Evolutionary conservation across 2,113 vertebrate species (phyloP).

Genomic region (Podarcis raffonei): DNA sequence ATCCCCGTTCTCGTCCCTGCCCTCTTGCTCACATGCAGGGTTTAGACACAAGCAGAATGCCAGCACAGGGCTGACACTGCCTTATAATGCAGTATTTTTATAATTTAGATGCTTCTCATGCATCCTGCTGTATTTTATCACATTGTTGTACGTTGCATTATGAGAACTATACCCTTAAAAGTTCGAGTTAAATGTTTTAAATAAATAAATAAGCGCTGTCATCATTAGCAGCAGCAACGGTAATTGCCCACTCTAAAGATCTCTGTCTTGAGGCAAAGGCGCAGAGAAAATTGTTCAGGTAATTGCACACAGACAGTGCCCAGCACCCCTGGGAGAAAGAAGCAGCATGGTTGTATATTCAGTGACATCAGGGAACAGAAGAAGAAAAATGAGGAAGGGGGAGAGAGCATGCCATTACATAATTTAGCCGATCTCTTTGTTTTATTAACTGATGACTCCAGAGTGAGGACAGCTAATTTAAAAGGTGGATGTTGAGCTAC

Average conservation of each 20-base stretch:
- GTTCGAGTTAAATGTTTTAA: no score
- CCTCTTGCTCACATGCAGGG: no score
- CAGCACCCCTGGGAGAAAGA: background rate
- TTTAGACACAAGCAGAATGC: no score
- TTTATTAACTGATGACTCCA: slow-evolving; percentile 9
- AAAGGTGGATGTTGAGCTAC: background rate
- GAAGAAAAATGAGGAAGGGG: background rate
- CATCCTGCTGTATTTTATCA: no score
- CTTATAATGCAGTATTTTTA: no score
- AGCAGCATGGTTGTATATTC: background rate
- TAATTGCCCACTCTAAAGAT: background rate
- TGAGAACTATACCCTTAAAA: no score
- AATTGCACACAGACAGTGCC: background rate
- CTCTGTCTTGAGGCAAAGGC: background rate
- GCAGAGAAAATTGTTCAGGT: no score
- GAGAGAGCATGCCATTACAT: background rate
- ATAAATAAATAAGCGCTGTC: background rate
- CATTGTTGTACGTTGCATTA: no score
- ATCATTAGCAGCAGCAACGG: background rate
- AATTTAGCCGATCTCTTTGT: slow-evolving; percentile 2
- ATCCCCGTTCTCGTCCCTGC: no score
- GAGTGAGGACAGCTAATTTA: background rate
- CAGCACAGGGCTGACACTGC: no score
- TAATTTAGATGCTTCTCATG: no score
- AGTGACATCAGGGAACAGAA: background rate